Conservation (phyloP, 1,140 invertebrate species). For the Penaeus indicus region DNA sequence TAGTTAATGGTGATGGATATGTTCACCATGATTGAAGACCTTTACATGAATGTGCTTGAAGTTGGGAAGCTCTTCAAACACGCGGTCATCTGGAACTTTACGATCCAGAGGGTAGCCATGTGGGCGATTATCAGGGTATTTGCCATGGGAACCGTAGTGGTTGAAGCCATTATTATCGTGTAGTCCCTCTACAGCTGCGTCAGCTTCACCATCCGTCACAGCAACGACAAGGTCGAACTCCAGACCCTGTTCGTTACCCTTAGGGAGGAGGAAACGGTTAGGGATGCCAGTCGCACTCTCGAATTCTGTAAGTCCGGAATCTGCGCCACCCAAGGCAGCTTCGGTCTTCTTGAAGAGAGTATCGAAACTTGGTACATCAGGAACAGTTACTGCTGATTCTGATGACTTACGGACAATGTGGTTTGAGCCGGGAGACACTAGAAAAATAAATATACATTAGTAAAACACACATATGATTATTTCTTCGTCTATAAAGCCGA, state of each 20-base stretch:
- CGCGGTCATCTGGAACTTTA: constrained; percentile 17
- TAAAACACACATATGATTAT: no score
- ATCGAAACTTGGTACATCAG: constrained; percentile 46
- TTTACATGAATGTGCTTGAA: constrained; percentile 15
- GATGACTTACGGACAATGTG: constrained; percentile 7
- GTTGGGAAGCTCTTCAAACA: constrained; percentile 19
- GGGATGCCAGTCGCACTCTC: constrained; percentile 42
- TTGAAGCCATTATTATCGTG: not conserved
- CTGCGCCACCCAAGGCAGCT: constrained; percentile 11
- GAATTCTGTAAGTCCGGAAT: constrained; percentile 17
- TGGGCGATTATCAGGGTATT: constrained; percentile 27
- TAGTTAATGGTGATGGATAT: not conserved
- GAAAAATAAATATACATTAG: no score
- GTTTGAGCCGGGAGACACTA: constrained; percentile 33
- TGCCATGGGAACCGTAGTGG: constrained; percentile 27
- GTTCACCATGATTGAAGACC: constrained; percentile 26
- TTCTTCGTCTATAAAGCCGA: no score
- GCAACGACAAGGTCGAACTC: constrained; percentile 32
- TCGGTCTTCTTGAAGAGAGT: constrained; percentile 25
- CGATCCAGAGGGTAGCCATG: constrained; percentile 45
- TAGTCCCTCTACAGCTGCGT: constrained; percentile 5
- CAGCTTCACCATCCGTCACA: constrained; percentile 29
- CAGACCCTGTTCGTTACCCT: constrained; percentile 33
- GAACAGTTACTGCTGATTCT: constrained; percentile 39
- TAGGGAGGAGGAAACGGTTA: constrained; percentile 45